A percentile compares a stretch with the other conserved stretches of the same genome.
Evolutionary conservation across 2,888 invertebrate genomes (phyloP).

Genomic region (Hipparchia semele): DNA sequence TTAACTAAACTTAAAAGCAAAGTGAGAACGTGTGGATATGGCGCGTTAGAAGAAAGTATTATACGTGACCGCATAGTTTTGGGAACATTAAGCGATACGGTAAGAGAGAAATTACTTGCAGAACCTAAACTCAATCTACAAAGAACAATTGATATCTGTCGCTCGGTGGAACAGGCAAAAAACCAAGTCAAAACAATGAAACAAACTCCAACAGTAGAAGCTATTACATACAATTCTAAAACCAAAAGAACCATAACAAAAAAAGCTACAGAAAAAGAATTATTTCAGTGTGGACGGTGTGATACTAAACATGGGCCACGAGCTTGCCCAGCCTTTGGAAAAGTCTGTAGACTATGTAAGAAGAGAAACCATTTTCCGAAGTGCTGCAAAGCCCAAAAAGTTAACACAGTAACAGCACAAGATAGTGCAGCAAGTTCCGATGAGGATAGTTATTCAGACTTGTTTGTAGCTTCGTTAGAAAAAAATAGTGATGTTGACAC

Average conservation of each 20-base stretch:
- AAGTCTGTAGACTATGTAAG: no score
- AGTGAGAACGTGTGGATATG: conserved; percentile 13
- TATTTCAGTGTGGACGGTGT: no score
- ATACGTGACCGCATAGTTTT: conserved; percentile 15
- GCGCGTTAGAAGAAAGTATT: conserved; percentile 3
- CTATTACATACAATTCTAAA: no score
- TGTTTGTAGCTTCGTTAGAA: not conserved
- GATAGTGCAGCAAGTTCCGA: conserved; percentile 1
- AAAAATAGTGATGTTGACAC: no score
- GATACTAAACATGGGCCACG: no score
- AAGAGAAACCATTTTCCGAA: not conserved
- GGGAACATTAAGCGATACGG: conserved; percentile 12
- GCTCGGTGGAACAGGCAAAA: no score
- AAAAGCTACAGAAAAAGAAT: no score
- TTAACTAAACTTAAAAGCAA: conserved; percentile 15
- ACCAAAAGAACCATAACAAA: no score
- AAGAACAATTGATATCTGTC: no score
- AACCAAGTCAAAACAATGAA: no score
- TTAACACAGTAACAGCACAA: conserved; percentile 9
- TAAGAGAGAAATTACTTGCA: conserved; percentile 12
- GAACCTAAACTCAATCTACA: conserved; percentile 5
- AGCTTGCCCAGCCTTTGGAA: not conserved
- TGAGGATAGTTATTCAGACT: conserved; percentile 2
- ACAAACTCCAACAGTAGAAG: no score
- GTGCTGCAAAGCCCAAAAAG: conserved; percentile 1